phyloP scores from a whole-genome alignment of 2,888 invertebrate species.

The Helleia helle region DNA sequence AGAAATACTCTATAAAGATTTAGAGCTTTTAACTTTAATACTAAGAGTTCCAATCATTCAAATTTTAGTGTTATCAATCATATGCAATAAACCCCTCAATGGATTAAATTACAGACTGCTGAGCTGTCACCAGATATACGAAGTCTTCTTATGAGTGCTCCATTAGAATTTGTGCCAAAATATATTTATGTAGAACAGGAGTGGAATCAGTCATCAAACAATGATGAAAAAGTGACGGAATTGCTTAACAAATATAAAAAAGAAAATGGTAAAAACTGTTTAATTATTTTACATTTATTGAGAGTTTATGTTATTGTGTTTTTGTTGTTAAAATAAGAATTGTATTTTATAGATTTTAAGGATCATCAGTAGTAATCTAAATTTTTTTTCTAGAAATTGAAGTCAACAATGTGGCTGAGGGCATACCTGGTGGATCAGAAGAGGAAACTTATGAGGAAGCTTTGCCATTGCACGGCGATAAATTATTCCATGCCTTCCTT shows the following conservation, averaged over 20 bases:
- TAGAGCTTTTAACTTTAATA: too few species aligned
- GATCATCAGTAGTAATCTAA: too few species aligned
- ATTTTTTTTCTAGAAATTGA: slow-evolving; percentile 36
- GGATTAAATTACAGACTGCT: slow-evolving; percentile 43
- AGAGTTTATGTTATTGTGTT: too few species aligned
- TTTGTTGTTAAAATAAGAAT: too few species aligned
- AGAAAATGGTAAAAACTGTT: slow-evolving; percentile 61
- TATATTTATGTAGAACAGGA: slow-evolving; percentile 65
- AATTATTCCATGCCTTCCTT: slow-evolving; percentile 85
- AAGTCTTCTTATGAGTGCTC: slow-evolving; percentile 41
- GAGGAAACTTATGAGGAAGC: slow-evolving; percentile 86
- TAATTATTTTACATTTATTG: too few species aligned
- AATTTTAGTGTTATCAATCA: too few species aligned
- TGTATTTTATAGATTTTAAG: too few species aligned
- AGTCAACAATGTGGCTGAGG: slow-evolving; percentile 29
- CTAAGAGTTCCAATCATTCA: too few species aligned
- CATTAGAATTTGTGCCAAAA: slow-evolving; percentile 53
- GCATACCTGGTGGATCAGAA: slow-evolving; percentile 34
- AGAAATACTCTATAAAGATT: too few species aligned
- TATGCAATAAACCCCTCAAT: too few species aligned
- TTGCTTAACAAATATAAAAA: slow-evolving; percentile 55
- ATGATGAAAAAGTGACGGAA: slow-evolving; percentile 49
- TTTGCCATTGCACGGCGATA: slow-evolving; percentile 86
- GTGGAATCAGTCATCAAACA: slow-evolving; percentile 32
- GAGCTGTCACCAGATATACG: slow-evolving; percentile 53